Evolutionary conservation across 2,888 invertebrate species (phyloP).

Genomic region (Caenorhabditis panamensis): DNA sequence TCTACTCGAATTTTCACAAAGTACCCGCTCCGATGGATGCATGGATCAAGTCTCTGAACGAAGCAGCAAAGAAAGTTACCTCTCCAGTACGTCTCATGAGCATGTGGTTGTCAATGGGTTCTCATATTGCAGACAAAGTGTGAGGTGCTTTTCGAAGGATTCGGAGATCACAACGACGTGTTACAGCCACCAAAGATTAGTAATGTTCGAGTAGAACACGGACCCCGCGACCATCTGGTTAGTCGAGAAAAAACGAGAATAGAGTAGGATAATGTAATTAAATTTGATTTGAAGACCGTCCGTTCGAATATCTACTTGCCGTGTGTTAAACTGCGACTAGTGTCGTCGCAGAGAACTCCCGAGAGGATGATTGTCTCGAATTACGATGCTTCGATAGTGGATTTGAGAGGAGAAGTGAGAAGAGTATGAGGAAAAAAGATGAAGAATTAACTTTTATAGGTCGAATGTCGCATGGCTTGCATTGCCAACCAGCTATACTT

Average conservation of each 20-base stretch:
- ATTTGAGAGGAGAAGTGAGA: slow-evolving; percentile 77
- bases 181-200: slow-evolving; percentile 73
- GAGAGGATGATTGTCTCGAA: slow-evolving; percentile 77
- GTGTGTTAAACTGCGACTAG: slow-evolving; percentile 68
- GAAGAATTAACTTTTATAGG: slow-evolving; percentile 61
- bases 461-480: slow-evolving; percentile 79
- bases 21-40: slow-evolving; percentile 80
- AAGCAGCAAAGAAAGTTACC: slow-evolving; percentile 81
- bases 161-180: slow-evolving; percentile 71
- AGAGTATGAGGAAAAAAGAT: neutral
- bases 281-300: slow-evolving; percentile 68
- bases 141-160: slow-evolving; percentile 79
- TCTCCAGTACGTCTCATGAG: slow-evolving; percentile 75
- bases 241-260: slow-evolving; percentile 9
- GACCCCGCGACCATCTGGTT: slow-evolving; percentile 76
- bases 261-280: neutral
- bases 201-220: slow-evolving; percentile 73
- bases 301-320: slow-evolving; percentile 73
- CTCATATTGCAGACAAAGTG: slow-evolving; percentile 72
- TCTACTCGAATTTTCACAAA: slow-evolving; percentile 73
- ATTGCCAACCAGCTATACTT: slow-evolving; percentile 80
- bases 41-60: slow-evolving; percentile 82
- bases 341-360: slow-evolving; percentile 75
- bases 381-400: slow-evolving; percentile 74
- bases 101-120: slow-evolving; percentile 2